Percentiles rank a stretch among this genome's conserved stretches.
phyloP scores from a whole-genome alignment of 2,797 vertebrate species.

The Silurus aristotelis region DNA sequence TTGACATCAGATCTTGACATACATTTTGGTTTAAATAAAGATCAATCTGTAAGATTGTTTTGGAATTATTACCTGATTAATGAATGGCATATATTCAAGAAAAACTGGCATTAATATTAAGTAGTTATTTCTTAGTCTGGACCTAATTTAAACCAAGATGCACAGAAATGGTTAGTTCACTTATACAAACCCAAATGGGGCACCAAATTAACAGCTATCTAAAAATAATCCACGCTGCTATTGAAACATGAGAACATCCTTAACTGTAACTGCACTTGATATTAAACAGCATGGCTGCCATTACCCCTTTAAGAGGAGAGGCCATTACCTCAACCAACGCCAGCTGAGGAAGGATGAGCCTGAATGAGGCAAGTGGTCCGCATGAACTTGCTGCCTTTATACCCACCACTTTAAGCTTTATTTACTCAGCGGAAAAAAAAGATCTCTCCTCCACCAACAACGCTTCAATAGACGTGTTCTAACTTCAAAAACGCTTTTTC shows the following conservation, averaged over 20 bases:
- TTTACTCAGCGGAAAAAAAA: conserved; percentile 75
- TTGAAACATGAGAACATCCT: conserved; percentile 36
- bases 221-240: conserved; percentile 22
- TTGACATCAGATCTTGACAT: not conserved
- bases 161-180: not conserved
- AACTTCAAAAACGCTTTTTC: conserved; percentile 55
- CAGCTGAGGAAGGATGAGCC: conserved; percentile 67
- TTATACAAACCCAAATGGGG: conserved; percentile 2
- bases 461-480: conserved; percentile 70
- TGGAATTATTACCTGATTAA: not conserved
- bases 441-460: conserved; percentile 54
- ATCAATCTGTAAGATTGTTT: not conserved
- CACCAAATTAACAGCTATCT: conserved; percentile 24
- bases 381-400: conserved; percentile 67
- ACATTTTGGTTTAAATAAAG: not conserved
- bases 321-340: conserved; percentile 70
- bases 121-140: not conserved
- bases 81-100: not conserved
- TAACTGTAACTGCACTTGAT: conserved; percentile 53
- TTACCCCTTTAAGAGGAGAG: conserved; percentile 66
- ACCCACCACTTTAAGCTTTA: conserved; percentile 73
- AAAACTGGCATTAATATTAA: not conserved
- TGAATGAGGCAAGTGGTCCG: conserved; percentile 68
- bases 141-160: not conserved
- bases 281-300: conserved; percentile 39